A percentile compares a stretch with the other conserved stretches of the same genome.
Evolutionary conservation across 2,113 vertebrate genomes (phyloP).

Genomic region (Pionites leucogaster): DNA sequence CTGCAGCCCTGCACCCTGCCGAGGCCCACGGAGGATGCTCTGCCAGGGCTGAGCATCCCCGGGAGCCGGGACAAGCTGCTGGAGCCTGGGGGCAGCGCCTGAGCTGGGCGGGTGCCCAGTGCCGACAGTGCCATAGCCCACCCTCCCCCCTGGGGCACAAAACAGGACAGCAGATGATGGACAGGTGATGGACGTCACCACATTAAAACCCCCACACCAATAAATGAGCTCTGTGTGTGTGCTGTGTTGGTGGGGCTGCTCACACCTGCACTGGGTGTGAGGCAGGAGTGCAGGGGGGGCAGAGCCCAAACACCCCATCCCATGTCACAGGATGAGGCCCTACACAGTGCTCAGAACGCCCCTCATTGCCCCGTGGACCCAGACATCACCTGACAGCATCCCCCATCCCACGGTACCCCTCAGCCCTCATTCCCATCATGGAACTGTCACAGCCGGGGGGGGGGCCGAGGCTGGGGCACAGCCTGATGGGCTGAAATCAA

Average conservation of each 20-base stretch:
- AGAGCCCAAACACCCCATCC: not conserved
- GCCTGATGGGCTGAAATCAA: not conserved
- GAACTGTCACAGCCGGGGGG: not conserved
- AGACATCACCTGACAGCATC: not conserved
- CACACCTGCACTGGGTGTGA: not conserved
- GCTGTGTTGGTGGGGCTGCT: not conserved
- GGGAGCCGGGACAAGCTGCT: not conserved
- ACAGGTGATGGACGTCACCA: not conserved
- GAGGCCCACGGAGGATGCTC: not conserved
- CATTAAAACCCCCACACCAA: not conserved
- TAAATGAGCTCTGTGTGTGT: not conserved
- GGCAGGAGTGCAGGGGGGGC: not conserved
- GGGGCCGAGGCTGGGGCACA: not conserved
- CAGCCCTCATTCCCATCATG: not conserved
- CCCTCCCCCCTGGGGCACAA: not conserved
- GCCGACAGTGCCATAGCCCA: slow-evolving; percentile 2
- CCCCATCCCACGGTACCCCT: not conserved
- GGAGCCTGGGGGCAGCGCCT: not conserved
- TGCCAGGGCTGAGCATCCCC: not conserved
- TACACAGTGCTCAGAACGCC: not conserved
- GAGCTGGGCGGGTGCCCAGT: not conserved
- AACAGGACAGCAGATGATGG: not conserved
- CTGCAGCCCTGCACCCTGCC: not conserved
- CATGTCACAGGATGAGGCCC: not conserved
- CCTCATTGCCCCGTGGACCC: not conserved